Evolutionary conservation across 2,113 vertebrate genomes (phyloP).

Genomic region (Tachysurus vachellii): DNA sequence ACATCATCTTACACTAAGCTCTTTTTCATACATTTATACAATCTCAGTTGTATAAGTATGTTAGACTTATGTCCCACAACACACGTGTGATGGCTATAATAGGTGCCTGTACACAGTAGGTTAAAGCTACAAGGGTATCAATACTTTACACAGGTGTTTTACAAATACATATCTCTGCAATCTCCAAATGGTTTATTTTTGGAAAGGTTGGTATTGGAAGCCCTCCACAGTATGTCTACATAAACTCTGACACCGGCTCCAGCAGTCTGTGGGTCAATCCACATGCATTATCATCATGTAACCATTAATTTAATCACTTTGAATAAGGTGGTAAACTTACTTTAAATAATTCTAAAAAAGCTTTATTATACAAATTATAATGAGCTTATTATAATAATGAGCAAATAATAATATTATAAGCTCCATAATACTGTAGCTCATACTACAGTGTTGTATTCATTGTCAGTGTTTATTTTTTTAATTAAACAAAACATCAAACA

Average conservation of each 20-base stretch:
- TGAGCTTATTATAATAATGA: too few species aligned
- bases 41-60: neutral
- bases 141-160: too few species aligned
- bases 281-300: neutral
- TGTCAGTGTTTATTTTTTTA: too few species aligned
- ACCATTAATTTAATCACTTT: neutral
- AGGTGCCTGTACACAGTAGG: too few species aligned
- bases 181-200: constrained; percentile 50
- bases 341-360: too few species aligned
- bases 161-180: constrained; percentile 8
- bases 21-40: neutral
- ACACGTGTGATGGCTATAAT: too few species aligned
- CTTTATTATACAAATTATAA: too few species aligned
- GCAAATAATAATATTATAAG: too few species aligned
- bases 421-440: too few species aligned
- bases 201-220: constrained; percentile 45
- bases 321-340: neutral
- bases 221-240: constrained; percentile 45
- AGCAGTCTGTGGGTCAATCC: constrained; percentile 41
- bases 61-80: too few species aligned
- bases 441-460: too few species aligned
- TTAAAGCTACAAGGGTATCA: too few species aligned
- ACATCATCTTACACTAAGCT: neutral
- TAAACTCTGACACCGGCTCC: constrained; percentile 54
- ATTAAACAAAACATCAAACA: neutral